Percentiles rank a stretch among this genome's conserved stretches.
Conservation (phyloP, 2,888 invertebrate species). For the Calephelis perditalis region DNA sequence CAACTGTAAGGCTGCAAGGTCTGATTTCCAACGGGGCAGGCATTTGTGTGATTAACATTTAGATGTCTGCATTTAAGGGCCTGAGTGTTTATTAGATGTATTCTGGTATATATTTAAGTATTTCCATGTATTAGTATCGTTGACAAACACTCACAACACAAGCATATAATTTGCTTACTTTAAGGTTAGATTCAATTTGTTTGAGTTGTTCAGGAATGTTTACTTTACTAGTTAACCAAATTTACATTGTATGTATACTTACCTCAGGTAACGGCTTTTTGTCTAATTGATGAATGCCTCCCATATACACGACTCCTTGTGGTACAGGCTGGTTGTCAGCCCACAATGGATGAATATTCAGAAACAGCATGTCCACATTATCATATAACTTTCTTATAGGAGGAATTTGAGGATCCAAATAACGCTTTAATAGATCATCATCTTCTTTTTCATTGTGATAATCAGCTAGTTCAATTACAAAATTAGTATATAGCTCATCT, state of each 20-base stretch:
- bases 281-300: slow-evolving; percentile 50
- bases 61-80: no score
- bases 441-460: slow-evolving; percentile 15
- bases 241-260: background rate
- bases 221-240: no score
- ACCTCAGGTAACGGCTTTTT: slow-evolving; percentile 32
- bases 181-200: no score
- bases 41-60: no score
- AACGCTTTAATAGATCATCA: slow-evolving; percentile 28
- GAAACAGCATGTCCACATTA: slow-evolving; percentile 47
- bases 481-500: slow-evolving; percentile 26
- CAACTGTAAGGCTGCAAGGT: no score
- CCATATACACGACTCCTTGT: slow-evolving; percentile 50
- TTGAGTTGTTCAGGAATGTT: no score
- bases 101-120: no score
- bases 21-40: no score
- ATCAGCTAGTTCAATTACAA: background rate
- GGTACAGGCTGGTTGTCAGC: slow-evolving; percentile 49
- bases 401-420: slow-evolving; percentile 34
- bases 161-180: no score
- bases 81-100: no score
- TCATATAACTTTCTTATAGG: slow-evolving; percentile 31
- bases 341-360: slow-evolving; percentile 53
- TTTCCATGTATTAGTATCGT: no score
- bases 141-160: no score